Percentiles rank a stretch among this genome's conserved stretches.
phyloP scores from a whole-genome alignment of 1,140 invertebrate genomes.

The Campoletis sonorensis region DNA sequence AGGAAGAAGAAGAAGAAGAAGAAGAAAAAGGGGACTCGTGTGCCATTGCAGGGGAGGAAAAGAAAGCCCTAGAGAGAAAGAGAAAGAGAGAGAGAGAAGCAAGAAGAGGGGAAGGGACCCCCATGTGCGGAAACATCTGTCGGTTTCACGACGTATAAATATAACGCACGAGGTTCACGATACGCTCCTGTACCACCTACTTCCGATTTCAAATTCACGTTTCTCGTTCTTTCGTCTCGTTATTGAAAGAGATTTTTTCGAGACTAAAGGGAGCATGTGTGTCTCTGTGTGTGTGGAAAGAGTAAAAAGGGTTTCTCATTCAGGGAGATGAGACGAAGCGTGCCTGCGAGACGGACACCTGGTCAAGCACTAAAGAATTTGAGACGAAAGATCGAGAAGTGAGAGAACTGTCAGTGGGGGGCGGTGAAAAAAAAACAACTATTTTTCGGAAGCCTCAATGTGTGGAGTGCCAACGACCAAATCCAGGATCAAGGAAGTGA shows the following conservation, averaged over 20 bases:
- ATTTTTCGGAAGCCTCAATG: conserved; percentile 11
- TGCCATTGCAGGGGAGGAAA: conserved; percentile 1
- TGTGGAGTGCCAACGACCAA: neutral
- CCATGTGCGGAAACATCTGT: conserved; percentile 41
- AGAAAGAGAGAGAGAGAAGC: neutral
- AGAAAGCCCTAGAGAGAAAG: neutral
- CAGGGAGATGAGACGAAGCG: conserved; percentile 32
- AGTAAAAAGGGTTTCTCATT: conserved; percentile 27
- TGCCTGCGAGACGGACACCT: conserved; percentile 38
- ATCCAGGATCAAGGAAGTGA: neutral
- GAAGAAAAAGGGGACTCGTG: neutral
- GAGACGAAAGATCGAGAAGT: neutral
- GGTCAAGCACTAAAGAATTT: conserved; percentile 24
- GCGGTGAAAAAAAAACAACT: no score
- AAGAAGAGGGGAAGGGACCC: neutral
- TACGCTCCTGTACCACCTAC: conserved; percentile 36
- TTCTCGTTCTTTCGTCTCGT: conserved; percentile 16
- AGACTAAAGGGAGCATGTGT: neutral
- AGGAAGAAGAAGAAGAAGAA: no score
- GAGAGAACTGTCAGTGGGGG: neutral
- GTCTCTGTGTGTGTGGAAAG: neutral
- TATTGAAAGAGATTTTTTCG: conserved; percentile 22
- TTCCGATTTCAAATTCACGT: conserved; percentile 40
- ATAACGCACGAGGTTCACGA: conserved; percentile 8
- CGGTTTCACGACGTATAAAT: conserved; percentile 31